Percentiles rank a stretch among this genome's conserved stretches.
These are phyloP conservation scores for Furcula furcula DNA, from an alignment of 2,888 invertebrate species.

Conservation along the genomic window DNA sequence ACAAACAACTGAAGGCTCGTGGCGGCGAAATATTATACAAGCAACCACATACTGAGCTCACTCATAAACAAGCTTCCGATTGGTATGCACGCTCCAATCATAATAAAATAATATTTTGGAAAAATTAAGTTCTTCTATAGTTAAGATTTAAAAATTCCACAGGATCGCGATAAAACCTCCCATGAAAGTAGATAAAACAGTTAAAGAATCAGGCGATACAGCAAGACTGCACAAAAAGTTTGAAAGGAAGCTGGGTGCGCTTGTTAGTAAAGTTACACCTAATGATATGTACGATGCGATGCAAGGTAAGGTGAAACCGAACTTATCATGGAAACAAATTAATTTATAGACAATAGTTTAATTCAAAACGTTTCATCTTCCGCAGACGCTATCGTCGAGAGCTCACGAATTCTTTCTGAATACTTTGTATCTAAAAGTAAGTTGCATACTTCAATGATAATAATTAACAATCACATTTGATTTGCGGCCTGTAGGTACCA, in stretches of 20 bases:
- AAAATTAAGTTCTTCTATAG: too few relatives aligned
- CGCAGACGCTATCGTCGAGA: slow-evolving; percentile 66
- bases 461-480: too few relatives aligned
- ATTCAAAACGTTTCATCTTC: too few relatives aligned
- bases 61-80: slow-evolving; percentile 47
- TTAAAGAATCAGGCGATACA: slow-evolving; percentile 58
- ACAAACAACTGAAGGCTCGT: slow-evolving; percentile 39
- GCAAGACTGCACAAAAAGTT: slow-evolving; percentile 64
- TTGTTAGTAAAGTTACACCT: slow-evolving; percentile 47
- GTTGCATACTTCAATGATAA: slow-evolving; percentile 18
- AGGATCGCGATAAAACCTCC: slow-evolving; percentile 39
- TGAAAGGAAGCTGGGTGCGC: slow-evolving; percentile 49
- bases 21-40: slow-evolving; percentile 53
- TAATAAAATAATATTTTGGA: too few relatives aligned
- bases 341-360: too few relatives aligned
- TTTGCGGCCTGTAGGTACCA: too few relatives aligned
- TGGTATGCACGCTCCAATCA: too few relatives aligned
- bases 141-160: too few relatives aligned
- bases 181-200: slow-evolving; percentile 49
- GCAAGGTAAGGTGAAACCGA: too few relatives aligned
- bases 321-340: too few relatives aligned
- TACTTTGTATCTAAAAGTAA: slow-evolving; percentile 58
- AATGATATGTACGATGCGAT: slow-evolving; percentile 1
- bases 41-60: slow-evolving; percentile 50
- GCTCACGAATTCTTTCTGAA: slow-evolving; percentile 55